A percentile compares a stretch with the other conserved stretches of the same genome.
Evolutionary conservation across 2,888 invertebrate genomes (phyloP).

Genomic region (Stenotaenia linearis): DNA sequence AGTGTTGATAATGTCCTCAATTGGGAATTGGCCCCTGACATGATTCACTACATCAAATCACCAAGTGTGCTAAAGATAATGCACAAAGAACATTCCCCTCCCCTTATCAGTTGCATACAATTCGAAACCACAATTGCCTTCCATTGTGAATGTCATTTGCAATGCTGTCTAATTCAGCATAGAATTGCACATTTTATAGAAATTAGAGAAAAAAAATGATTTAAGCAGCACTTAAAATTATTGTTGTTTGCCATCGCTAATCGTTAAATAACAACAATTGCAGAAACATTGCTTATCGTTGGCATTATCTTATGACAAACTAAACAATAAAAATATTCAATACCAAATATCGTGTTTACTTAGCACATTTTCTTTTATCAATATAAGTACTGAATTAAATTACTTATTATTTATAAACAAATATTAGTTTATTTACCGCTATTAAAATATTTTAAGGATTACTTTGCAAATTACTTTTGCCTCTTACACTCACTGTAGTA

Average conservation of each 20-base stretch:
- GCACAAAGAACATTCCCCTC: slow-evolving; percentile 16
- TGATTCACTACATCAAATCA: slow-evolving; percentile 26
- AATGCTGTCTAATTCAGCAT: slow-evolving; percentile 8
- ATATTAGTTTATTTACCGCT: no score
- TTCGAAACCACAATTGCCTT: slow-evolving; percentile 16
- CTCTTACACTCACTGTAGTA: background rate
- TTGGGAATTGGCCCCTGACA: slow-evolving; percentile 26
- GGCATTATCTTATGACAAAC: no score
- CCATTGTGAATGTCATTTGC: slow-evolving; percentile 20
- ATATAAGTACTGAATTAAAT: no score
- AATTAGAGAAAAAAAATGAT: background rate
- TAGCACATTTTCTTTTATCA: no score
- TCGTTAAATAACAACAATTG: background rate
- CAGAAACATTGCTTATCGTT: no score
- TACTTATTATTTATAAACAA: no score
- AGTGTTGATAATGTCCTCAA: slow-evolving; percentile 26
- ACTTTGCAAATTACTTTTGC: no score
- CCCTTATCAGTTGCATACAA: slow-evolving; percentile 21
- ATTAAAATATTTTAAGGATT: background rate
- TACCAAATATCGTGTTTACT: no score
- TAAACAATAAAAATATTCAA: no score
- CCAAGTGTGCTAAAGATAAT: slow-evolving; percentile 26
- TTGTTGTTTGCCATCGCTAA: background rate
- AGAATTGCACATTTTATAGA: slow-evolving; percentile 11
- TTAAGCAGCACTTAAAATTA: background rate